Evolutionary conservation across 2,888 invertebrate species (phyloP), one percentile per base, ranked within the genome.

Genomic region (Amphiduros pacificus): DNA sequence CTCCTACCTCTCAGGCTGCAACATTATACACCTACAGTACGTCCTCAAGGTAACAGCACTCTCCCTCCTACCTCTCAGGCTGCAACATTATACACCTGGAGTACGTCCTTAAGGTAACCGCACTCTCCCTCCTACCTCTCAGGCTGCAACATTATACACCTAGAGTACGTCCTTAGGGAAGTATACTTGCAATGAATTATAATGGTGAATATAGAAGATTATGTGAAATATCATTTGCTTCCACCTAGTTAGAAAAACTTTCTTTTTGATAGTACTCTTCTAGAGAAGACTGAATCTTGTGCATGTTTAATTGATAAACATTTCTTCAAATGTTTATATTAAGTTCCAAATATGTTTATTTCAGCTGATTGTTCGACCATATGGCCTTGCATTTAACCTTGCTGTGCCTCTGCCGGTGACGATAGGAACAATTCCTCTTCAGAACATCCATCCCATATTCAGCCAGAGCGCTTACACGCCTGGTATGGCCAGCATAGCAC

Each of bases 1-100:
- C 40, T 95, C 95, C 66, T 93, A 94, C 85, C 87, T 96, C 60
- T 87, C 94, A 73, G 94, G 94, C 62, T 96, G 95, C 81, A 93
- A 94, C 83, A 88, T 96, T 74, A 95, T 96, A 76, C 89, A 91
- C 79, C 92, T 96, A 74, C 90, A 92, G 74, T 96, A 96, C 79
- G 62, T 58, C 48, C 63, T 77, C 0, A 40, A 60, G 65, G 77
- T 78, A 49, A 57, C 54, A 48, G 6, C 9, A 24, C n/a, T 44
- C 95, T 67, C 95, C 95, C 40, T 95, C 95, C 66, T 93, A 94
- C 85, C 87, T 96, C 60, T 87, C 94, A 73, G 94, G 94, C 62
- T 96, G 95, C 81, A 93, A 94, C 83, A 88, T 96, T 74, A 95
- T 96, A 76, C 89, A 91, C 79, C 92, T 96, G 74, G 90, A 92